Base-by-base conservation (phyloP, 2,888 invertebrate genomes). In the Agrotis clavis region DNA sequence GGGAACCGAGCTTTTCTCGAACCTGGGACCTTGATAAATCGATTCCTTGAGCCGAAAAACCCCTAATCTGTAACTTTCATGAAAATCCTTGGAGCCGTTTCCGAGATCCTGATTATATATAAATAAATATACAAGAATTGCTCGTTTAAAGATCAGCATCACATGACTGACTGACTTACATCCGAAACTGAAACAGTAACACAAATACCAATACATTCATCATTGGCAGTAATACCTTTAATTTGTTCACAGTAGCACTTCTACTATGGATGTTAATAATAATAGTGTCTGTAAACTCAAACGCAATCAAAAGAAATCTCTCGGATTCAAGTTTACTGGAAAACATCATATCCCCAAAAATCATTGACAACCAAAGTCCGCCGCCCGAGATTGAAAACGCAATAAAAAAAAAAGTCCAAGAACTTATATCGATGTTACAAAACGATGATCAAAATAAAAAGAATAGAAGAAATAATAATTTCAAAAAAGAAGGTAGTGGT, bases 371-470 rank as follows among this genome's bases (percentile, higher is more conserved):
- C 2, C 30, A 14, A 0, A 56, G 4, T 1, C 0, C 3, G 0
- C 64, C 41, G 41, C 41, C 68, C 3, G 50, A 45, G 6, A 67
- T 94, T 19, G 79, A 88, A 62, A 82, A 84, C 41, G 73, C 77
- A 2, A 90, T 95, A 41, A 75, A 76, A 51, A 57, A 77, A 1
- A 93, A 90, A 84, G 70, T 94, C n/a, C 68, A 77, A 16, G 81
- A 90, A 71, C 77, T 94, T n/a, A 83, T 85, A 83, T 85, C 87
- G 14, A 80, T 83, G 60, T 79, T 94, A 50, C 90, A 94, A 87
- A 92, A 94, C 54, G 86, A 89, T 4, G 85, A 88, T 4, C 65
- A 19, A 18, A 57, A 61, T 13, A 18, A 7, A 9, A 35, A 76
- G 50, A 60, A 68, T 5, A 80, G 85, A n/a, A 63, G 57, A 5